Conservation (phyloP, 2,113 vertebrate species). For the Fregata magnificens region DNA sequence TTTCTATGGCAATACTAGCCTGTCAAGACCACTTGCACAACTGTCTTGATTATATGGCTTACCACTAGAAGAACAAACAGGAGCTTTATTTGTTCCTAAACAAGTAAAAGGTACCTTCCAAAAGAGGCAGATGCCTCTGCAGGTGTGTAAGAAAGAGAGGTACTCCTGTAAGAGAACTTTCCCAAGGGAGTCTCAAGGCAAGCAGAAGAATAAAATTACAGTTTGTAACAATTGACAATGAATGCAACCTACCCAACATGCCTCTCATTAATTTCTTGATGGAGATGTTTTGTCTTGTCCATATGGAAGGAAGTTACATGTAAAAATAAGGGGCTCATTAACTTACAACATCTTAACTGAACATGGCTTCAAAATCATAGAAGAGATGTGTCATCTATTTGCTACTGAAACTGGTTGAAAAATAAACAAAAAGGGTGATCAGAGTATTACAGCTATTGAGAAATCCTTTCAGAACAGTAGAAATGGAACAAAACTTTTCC, state of each 20-base stretch:
- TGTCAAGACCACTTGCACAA: background rate
- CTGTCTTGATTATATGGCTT: background rate
- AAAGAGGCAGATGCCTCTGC: background rate
- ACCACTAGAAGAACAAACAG: background rate
- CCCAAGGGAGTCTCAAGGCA: background rate
- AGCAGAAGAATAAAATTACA: background rate
- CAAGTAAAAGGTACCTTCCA: background rate
- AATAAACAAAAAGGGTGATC: background rate
- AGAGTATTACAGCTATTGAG: background rate
- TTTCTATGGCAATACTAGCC: background rate
- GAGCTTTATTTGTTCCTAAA: background rate
- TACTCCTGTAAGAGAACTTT: background rate
- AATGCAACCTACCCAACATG: background rate
- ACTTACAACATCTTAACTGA: background rate
- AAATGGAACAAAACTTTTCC: background rate
- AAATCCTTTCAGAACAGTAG: background rate
- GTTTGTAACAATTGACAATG: background rate
- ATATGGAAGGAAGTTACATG: background rate
- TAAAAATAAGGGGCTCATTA: background rate
- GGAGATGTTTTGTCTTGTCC: background rate
- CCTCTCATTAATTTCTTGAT: background rate
- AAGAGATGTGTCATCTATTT: background rate
- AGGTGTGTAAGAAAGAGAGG: background rate
- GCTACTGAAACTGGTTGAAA: background rate
- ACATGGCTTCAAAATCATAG: background rate